phyloP scores from a whole-genome alignment of 2,113 vertebrate genomes.

The Pavo muticus region DNA sequence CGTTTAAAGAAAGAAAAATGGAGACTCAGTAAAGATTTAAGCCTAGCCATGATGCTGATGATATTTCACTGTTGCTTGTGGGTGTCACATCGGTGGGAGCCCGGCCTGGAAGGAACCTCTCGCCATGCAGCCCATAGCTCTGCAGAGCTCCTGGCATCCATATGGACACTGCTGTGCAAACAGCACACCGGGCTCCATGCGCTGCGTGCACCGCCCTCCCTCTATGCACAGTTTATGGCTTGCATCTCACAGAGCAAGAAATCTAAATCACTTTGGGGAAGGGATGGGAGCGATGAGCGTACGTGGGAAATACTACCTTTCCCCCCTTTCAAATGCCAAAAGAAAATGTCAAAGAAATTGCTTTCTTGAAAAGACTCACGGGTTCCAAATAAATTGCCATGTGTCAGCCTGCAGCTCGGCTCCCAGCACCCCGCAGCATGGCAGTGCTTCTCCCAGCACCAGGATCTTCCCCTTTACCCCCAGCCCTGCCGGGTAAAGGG shows the following conservation, averaged over 20 bases:
- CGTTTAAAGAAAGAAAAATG: conserved; percentile 76
- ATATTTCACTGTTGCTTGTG: conserved; percentile 47
- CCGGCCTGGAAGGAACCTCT: not conserved
- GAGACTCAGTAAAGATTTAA: conserved; percentile 60
- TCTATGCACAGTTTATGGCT: not conserved
- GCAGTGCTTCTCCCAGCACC: not conserved
- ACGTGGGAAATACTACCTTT: not conserved
- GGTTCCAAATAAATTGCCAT: conserved; percentile 71
- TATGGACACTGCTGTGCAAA: not conserved
- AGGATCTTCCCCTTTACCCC: too few relatives aligned
- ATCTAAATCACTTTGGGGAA: conserved; percentile 16
- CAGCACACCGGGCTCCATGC: accelerated
- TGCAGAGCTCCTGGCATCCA: not conserved
- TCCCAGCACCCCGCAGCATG: accelerated
- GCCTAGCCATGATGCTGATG: conserved; percentile 4
- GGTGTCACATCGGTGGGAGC: not conserved
- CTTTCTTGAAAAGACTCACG: conserved; percentile 73
- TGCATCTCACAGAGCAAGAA: not conserved
- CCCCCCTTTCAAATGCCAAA: conserved; percentile 75
- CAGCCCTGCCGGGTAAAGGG: not conserved
- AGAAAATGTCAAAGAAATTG: conserved; percentile 80
- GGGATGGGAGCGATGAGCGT: not conserved
- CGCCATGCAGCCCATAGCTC: not conserved
- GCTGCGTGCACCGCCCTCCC: not conserved
- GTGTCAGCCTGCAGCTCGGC: conserved; percentile 33